Base-by-base conservation (phyloP, 2,113 vertebrate species). In the Scytalopus superciliaris region DNA sequence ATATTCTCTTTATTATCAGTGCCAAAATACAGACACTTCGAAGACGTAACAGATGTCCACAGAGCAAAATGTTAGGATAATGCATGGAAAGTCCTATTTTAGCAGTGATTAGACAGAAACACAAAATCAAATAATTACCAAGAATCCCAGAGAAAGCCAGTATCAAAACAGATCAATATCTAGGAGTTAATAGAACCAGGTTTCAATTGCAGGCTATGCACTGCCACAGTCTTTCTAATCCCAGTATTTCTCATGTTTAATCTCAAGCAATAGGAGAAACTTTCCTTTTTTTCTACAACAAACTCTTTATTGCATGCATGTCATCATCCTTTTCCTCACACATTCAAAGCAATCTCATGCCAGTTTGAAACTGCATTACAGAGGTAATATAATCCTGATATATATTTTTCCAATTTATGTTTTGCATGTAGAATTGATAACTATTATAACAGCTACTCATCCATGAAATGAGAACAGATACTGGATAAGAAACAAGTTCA, bases 401-500 rank as follows among this genome's bases (percentile, higher is more conserved):
- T 56, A n/a, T 60, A 75, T 50, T 87, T 95, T 94, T 84, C 53
- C 66, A 60, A n/a, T 94, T 95, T 84, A 19, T 66, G 14, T 60
- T 92, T 87, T 92, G 19, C 18, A 3, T 93, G 52, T 50, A 81
- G 45, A 66, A 83, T 81, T 94, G 84, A 40, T 78, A 90, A 67
- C 33, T 93, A 22, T 92, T 92, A 72, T 44, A 44, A 52, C 82
- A 92, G 35, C 49, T 73, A 42, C 37, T 89, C 40, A 79, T 40
- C 62, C 37, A 19, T 68, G 21, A 93, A 74, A 84, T 66, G 27
- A 50, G 14, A 87, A 27, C 35, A 87, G 45, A 74, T 70, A 84
- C 16, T 66, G 42, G 49, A 70, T 74, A 88, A 95, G 63, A 91
- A 74, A 87, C 30, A 84, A 94, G 35, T 68, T 78, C 77, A 84